These are phyloP conservation scores for Pteronotus mesoamericanus DNA, from an alignment of 2,797 vertebrate species.

Conservation along the genomic window DNA sequence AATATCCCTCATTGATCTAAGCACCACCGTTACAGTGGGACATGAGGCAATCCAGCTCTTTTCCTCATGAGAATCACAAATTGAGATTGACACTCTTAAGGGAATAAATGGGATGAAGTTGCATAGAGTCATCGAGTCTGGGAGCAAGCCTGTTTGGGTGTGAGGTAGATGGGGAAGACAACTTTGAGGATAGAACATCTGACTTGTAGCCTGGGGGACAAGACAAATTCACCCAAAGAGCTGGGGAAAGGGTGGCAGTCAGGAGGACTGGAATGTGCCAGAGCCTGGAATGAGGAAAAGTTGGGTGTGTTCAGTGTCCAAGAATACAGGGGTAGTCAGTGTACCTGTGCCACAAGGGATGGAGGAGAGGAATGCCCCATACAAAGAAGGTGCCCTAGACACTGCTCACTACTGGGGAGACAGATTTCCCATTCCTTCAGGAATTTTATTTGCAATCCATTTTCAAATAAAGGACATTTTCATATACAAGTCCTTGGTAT, in stretches of 20 bases:
- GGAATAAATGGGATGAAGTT: not conserved
- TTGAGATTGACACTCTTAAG: not conserved
- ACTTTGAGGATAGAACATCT: not conserved
- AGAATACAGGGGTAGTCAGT: not conserved
- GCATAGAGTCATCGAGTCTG: not conserved
- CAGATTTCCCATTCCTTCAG: not conserved
- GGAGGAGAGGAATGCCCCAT: too few species aligned
- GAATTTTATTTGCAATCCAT: not conserved
- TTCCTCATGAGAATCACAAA: not conserved
- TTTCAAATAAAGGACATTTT: not conserved
- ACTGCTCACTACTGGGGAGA: fast-evolving
- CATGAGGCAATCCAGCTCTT: too few species aligned
- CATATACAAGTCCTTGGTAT: not conserved
- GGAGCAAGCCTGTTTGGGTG: not conserved
- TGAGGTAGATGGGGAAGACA: not conserved
- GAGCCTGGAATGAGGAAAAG: not conserved
- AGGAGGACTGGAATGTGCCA: not conserved
- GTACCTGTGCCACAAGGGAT: not conserved
- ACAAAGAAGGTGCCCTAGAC: not conserved
- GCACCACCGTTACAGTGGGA: too few species aligned
- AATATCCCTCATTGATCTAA: not conserved
- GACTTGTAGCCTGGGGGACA: not conserved
- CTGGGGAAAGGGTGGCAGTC: not conserved
- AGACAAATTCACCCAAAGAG: not conserved
- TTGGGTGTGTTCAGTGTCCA: not conserved